Percentiles rank a stretch among this genome's conserved stretches.
Conservation (phyloP, 2,113 vertebrate genomes). For the Platysteira castanea region DNA sequence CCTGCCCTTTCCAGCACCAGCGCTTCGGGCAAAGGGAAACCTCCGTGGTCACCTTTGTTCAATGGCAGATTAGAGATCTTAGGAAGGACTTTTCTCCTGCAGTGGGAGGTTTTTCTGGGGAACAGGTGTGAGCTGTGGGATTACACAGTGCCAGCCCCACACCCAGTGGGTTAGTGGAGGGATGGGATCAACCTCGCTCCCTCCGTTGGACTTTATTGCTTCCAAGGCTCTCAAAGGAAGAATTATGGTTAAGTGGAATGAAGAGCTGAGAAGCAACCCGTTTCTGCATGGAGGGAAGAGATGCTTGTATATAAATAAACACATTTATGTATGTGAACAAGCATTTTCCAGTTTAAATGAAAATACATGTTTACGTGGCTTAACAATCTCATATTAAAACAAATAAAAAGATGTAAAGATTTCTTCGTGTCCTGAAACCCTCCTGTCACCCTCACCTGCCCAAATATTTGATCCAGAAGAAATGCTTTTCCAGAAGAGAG, state of each 20-base stretch:
- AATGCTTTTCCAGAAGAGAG: neutral
- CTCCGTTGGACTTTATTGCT: neutral
- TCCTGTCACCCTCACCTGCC: neutral
- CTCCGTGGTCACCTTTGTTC: neutral
- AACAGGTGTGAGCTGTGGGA: neutral
- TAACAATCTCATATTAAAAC: neutral
- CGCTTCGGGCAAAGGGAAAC: rapidly evolving
- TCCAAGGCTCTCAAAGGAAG: neutral
- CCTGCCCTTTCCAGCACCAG: neutral
- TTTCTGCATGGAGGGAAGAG: neutral
- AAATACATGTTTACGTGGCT: neutral
- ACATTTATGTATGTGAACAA: neutral
- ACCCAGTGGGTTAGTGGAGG: neutral
- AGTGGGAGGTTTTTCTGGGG: neutral
- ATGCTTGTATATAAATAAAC: neutral
- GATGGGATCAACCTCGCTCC: neutral
- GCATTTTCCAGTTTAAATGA: neutral
- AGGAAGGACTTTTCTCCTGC: neutral
- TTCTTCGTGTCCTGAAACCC: neutral
- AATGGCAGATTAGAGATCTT: rapidly evolving
- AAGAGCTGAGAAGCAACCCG: neutral
- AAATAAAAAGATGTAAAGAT: neutral
- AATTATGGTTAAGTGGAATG: neutral
- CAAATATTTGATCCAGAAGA: neutral
- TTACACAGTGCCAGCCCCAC: neutral